These are phyloP conservation scores for Brachyopa scutellaris DNA, from an alignment of 2,888 invertebrate species.

Conservation along the genomic window DNA sequence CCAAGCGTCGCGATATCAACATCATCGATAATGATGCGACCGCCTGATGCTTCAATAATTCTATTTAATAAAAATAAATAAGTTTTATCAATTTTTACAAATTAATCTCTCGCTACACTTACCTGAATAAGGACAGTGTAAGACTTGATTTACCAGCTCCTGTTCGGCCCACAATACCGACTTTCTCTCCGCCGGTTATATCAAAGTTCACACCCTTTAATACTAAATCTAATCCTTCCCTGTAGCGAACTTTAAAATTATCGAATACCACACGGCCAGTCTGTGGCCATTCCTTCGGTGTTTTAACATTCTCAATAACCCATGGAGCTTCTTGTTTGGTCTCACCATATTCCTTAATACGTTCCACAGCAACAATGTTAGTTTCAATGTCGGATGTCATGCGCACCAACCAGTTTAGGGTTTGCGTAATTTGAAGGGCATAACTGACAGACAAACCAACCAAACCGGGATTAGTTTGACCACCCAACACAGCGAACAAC, in stretches of 20 bases:
- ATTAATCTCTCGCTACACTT: constrained; percentile 45
- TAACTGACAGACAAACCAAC: constrained; percentile 96
- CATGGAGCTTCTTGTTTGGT: constrained; percentile 92
- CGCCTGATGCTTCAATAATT: constrained; percentile 92
- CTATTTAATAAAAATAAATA: constrained; percentile 80
- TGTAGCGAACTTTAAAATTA: constrained; percentile 92
- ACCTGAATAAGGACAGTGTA: constrained; percentile 92
- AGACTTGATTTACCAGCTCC: constrained; percentile 96
- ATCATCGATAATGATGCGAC: constrained; percentile 92
- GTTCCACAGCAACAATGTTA: constrained; percentile 97
- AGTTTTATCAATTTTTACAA: background rate
- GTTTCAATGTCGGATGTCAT: constrained; percentile 99
- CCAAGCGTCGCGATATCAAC: constrained; percentile 91
- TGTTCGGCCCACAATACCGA: constrained; percentile 94
- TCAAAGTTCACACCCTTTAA: constrained; percentile 90
- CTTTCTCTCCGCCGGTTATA: constrained; percentile 92
- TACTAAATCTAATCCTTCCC: constrained; percentile 93
- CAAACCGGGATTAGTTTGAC: constrained; percentile 88
- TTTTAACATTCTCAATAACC: constrained; percentile 85
- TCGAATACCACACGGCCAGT: constrained; percentile 91
- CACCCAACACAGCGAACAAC: constrained; percentile 93
- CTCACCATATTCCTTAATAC: constrained; percentile 97
- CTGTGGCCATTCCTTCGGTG: constrained; percentile 90
- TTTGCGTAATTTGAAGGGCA: constrained; percentile 95
- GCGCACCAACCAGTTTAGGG: constrained; percentile 96